Evolutionary conservation across 1,140 invertebrate genomes (phyloP).

Genomic region (Palaemon carinicauda): DNA sequence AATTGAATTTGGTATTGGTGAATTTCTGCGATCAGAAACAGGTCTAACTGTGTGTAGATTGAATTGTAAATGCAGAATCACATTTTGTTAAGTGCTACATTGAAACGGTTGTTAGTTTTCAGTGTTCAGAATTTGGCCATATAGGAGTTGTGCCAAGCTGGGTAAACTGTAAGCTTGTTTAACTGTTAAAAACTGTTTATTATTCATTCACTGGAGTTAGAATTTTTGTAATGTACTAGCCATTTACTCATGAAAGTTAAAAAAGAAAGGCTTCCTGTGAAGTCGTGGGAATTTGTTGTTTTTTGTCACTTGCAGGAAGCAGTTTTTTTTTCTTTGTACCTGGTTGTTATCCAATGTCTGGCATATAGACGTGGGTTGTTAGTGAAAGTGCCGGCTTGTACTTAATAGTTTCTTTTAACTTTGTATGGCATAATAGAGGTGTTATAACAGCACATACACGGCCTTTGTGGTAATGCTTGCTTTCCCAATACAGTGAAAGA

Average conservation of each 20-base stretch:
- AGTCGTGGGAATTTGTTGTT: constrained; percentile 30
- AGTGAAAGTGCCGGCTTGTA: constrained; percentile 32
- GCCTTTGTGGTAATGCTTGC: constrained; percentile 40
- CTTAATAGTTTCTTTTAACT: constrained; percentile 32
- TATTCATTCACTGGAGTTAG: constrained; percentile 34
- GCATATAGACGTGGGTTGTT: constrained; percentile 39
- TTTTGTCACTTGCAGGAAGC: constrained; percentile 30
- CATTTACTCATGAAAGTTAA: constrained; percentile 39
- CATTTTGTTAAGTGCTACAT: constrained; percentile 40
- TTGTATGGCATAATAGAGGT: constrained; percentile 36
- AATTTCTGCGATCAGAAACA: constrained; percentile 22
- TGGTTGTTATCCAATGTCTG: constrained; percentile 31
- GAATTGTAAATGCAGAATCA: constrained; percentile 39
- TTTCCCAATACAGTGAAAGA: constrained; percentile 39
- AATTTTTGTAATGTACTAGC: constrained; percentile 37
- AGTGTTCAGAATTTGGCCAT: constrained; percentile 33
- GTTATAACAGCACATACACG: constrained; percentile 35
- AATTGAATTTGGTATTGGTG: constrained; percentile 30
- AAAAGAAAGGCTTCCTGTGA: constrained; percentile 30
- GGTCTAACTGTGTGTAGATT: constrained; percentile 22
- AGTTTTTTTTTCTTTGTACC: constrained; percentile 37
- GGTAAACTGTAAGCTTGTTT: constrained; percentile 30
- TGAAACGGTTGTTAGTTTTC: constrained; percentile 25
- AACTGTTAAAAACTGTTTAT: constrained; percentile 21
- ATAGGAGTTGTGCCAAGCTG: constrained; percentile 14